phyloP scores from a whole-genome alignment of 53 echinoderm and acorn worm species.

The Patiria pectinifera region DNA sequence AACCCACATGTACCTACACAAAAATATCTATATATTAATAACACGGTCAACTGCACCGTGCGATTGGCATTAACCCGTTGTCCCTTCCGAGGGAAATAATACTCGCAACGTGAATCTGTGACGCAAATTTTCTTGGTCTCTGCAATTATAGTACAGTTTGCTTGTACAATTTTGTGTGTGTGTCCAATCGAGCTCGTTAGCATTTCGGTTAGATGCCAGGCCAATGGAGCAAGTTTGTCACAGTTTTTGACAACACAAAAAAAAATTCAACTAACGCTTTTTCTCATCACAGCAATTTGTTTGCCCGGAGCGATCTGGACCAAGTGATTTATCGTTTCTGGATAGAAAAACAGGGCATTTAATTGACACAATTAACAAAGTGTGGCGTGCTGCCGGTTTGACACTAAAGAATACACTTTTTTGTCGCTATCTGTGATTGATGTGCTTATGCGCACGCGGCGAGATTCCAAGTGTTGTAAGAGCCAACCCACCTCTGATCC shows the following conservation, averaged over 20 bases:
- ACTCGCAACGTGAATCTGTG: too few relatives aligned
- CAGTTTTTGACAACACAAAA: not conserved
- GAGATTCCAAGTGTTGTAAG: conserved; percentile 17
- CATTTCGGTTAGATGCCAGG: not conserved
- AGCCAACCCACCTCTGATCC: conserved; percentile 40
- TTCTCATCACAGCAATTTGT: not conserved
- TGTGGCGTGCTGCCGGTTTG: not conserved
- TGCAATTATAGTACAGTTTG: too few relatives aligned
- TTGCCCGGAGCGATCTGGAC: not conserved
- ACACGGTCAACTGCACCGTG: too few relatives aligned
- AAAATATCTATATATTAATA: too few relatives aligned
- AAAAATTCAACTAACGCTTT: not conserved
- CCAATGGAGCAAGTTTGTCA: not conserved
- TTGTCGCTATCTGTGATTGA: not conserved
- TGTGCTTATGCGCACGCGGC: not conserved
- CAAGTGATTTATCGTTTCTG: not conserved
- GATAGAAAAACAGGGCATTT: not conserved
- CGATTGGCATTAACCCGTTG: too few relatives aligned
- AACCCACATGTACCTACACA: not conserved
- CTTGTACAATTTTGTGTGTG: too few relatives aligned
- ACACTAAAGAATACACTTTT: not conserved
- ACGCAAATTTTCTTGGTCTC: too few relatives aligned
- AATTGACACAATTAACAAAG: not conserved
- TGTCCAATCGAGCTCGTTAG: not conserved
- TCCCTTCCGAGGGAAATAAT: too few relatives aligned